A percentile compares a stretch with the other conserved stretches of the same genome.
These are phyloP conservation scores for Spatula clypeata DNA, from an alignment of 2,797 vertebrate species.

Conservation along the genomic window DNA sequence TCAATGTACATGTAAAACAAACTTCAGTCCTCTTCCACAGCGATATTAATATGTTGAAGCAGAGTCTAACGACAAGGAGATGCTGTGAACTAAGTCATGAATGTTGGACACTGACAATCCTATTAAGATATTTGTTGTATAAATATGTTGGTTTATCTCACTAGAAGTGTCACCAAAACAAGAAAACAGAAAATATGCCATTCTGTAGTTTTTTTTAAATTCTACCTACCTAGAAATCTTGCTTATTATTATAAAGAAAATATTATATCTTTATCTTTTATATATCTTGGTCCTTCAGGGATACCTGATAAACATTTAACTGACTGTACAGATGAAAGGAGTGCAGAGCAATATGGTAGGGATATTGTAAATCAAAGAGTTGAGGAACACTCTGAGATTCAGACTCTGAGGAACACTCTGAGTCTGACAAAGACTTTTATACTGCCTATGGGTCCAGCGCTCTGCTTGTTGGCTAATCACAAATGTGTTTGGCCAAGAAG, in stretches of 20 bases:
- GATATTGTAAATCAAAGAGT: neutral
- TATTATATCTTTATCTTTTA: too few species aligned
- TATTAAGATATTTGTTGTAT: neutral
- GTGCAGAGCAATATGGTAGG: neutral
- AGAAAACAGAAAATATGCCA: neutral
- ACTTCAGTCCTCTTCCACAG: neutral
- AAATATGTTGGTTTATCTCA: neutral
- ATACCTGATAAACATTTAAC: neutral
- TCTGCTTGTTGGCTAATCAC: neutral
- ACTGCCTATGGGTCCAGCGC: neutral
- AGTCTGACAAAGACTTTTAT: neutral
- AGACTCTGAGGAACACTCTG: neutral
- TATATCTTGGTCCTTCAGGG: too few species aligned
- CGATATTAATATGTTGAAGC: neutral
- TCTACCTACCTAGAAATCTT: neutral
- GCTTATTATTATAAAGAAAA: neutral
- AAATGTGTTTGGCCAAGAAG: neutral
- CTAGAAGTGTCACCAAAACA: neutral
- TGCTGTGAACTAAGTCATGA: neutral
- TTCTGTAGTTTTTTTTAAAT: neutral
- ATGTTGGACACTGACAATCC: neutral
- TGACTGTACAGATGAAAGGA: neutral
- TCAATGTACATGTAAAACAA: accelerated
- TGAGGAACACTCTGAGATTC: neutral
- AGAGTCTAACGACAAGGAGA: neutral